phyloP scores from a whole-genome alignment of 2,888 invertebrate species.

The Coronaproctus castanopsis region DNA sequence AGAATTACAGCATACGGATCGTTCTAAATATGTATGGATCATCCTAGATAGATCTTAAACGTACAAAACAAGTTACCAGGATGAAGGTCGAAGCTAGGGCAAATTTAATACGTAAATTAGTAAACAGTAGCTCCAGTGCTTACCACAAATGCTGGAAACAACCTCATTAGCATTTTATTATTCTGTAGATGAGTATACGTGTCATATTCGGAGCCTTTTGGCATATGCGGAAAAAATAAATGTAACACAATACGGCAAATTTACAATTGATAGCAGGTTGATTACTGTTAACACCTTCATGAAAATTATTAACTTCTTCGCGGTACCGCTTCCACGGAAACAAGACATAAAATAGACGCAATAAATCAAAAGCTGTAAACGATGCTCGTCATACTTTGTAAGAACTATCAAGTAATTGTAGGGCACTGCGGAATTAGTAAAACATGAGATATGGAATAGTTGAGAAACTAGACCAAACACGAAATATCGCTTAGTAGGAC shows the following conservation, averaged over 20 bases:
- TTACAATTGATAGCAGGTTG: neutral
- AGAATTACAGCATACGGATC: neutral
- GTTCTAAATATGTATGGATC: no score
- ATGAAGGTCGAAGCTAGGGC: neutral
- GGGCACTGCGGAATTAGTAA: neutral
- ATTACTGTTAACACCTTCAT: neutral
- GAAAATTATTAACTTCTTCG: neutral
- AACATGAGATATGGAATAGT: neutral
- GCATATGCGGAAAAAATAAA: neutral
- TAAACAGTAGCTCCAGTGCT: neutral
- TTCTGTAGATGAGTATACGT: neutral
- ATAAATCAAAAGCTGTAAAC: neutral
- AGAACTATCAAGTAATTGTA: neutral
- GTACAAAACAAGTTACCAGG: neutral
- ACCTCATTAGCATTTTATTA: neutral
- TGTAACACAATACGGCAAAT: no score
- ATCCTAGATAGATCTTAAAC: neutral
- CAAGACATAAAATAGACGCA: neutral
- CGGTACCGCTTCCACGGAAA: neutral
- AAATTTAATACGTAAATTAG: neutral
- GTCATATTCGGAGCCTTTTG: no score
- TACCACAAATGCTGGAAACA: neutral
- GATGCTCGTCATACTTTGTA: neutral
- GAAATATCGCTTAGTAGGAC: neutral
- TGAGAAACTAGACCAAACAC: neutral